Base-by-base conservation (phyloP, 2,113 vertebrate genomes). In the Perca fluviatilis region DNA sequence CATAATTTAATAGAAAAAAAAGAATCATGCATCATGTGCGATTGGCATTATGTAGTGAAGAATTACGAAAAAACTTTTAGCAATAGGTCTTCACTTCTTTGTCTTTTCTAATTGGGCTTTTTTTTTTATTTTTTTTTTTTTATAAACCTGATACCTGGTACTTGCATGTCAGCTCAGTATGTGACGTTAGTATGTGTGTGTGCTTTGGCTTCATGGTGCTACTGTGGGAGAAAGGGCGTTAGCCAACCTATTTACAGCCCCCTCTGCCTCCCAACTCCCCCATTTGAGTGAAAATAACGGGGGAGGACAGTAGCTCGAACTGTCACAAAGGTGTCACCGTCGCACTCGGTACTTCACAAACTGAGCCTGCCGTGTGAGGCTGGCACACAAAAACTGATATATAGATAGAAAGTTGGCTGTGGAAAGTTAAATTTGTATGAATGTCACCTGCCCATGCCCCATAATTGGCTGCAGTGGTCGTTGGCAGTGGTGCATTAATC, bases 121-220 rank as follows among this genome's bases (percentile, higher is more conserved):
- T 33, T 33, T 33, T 33, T 33, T 33, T 33, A 3, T 3, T 33
- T 33, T 6, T 33, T 33, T 33, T 33, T 33, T 33, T 33, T 33
- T 33, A 33, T n/a, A 4, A 4, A 68, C 65, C 74, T 65, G 51
- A 72, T 62, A 77, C 66, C 69, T 49, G 82, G 74, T 80, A 85
- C 89, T 87, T 68, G 88, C 82, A 77, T 83, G 74, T 87, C 84
- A 80, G 74, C 88, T 91, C 82, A 69, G 16, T 79, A 60, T 87
- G 67, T 86, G 80, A 60, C 47, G 63, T 47, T 19, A 21, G 73
- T 63, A 75, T 72, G 79, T 74, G 60, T 73, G 69, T 85, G 77
- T 40, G 82, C 80, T 71, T 80, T 69, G 61, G 69, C 77, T 77
- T 36, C 1, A 74, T 76, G 78, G 80, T 74, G 68, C 86, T 82